Evolutionary conservation across 2,113 vertebrate species (phyloP).

Genomic region (Apistogramma diplotaenia): DNA sequence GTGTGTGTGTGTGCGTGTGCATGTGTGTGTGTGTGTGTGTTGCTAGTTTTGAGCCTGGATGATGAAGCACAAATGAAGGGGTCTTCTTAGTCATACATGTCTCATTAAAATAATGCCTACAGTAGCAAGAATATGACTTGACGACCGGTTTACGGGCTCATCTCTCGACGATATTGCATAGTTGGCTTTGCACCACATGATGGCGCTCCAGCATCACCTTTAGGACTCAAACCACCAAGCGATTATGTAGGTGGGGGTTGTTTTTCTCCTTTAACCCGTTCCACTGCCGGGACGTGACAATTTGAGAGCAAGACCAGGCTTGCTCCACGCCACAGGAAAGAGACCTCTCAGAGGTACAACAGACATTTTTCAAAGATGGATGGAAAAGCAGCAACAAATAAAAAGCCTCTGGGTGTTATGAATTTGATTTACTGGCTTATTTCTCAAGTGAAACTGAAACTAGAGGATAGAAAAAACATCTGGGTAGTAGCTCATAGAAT

Average conservation of each 20-base stretch:
- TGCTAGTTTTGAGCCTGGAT: neutral
- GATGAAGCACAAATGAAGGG: neutral
- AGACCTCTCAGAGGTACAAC: conserved; percentile 31
- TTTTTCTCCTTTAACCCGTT: conserved; percentile 39
- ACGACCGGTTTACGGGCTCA: neutral
- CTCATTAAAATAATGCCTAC: neutral
- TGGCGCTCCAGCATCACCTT: conserved; percentile 32
- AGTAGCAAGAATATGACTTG: neutral
- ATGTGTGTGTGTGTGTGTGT: neutral
- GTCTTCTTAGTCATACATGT: conserved; percentile 5
- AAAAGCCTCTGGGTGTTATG: conserved; percentile 36
- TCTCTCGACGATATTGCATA: neutral
- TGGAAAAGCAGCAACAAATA: conserved; percentile 22
- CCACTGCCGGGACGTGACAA: neutral
- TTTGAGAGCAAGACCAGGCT: neutral
- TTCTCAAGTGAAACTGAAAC: conserved; percentile 27
- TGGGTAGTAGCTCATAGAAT: conserved; percentile 5
- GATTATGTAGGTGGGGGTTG: conserved; percentile 18
- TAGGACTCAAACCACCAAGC: neutral
- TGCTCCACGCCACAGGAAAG: conserved; percentile 42
- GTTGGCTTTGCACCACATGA: conserved; percentile 14
- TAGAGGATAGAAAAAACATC: neutral
- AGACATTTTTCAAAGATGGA: conserved; percentile 43
- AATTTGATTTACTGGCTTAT: conserved; percentile 43
- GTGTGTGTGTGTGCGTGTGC: neutral